Conservation (phyloP, 2,888 invertebrate genomes). For the Clusia tigrina region DNA sequence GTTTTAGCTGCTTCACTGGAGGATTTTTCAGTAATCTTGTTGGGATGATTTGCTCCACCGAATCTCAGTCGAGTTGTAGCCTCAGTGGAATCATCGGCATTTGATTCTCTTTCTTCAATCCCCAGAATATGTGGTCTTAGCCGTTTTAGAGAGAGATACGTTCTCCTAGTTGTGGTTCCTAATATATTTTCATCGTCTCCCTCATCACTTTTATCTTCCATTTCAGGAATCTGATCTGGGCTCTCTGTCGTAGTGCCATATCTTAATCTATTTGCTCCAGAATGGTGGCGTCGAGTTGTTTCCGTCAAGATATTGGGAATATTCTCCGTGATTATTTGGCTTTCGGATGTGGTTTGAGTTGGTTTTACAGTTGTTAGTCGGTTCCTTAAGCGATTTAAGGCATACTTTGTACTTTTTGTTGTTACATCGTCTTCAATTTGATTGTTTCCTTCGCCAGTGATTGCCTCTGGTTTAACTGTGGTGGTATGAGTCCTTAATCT, state of each 20-base stretch:
- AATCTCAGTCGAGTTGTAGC: too few relatives aligned
- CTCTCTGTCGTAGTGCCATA: background rate
- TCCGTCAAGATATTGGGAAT: background rate
- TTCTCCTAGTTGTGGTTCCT: background rate
- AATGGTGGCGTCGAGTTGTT: background rate
- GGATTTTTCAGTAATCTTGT: too few relatives aligned
- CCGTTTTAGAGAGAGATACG: too few relatives aligned
- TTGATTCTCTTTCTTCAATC: too few relatives aligned
- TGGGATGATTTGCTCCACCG: too few relatives aligned
- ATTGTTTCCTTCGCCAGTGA: background rate
- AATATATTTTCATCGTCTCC: background rate
- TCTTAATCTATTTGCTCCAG: background rate
- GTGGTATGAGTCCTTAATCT: background rate
- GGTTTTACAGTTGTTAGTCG: conserved; percentile 15
- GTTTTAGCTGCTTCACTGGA: too few relatives aligned
- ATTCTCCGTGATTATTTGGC: background rate
- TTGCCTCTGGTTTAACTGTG: background rate
- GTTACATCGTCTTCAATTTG: background rate
- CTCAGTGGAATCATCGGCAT: too few relatives aligned
- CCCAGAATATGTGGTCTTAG: too few relatives aligned
- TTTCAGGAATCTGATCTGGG: background rate
- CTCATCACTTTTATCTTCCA: background rate
- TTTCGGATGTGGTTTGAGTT: background rate
- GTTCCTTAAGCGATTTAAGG: conserved; percentile 22
- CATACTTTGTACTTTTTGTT: background rate